phyloP scores from a whole-genome alignment of 2,797 vertebrate genomes.

The Scleropages formosus region DNA sequence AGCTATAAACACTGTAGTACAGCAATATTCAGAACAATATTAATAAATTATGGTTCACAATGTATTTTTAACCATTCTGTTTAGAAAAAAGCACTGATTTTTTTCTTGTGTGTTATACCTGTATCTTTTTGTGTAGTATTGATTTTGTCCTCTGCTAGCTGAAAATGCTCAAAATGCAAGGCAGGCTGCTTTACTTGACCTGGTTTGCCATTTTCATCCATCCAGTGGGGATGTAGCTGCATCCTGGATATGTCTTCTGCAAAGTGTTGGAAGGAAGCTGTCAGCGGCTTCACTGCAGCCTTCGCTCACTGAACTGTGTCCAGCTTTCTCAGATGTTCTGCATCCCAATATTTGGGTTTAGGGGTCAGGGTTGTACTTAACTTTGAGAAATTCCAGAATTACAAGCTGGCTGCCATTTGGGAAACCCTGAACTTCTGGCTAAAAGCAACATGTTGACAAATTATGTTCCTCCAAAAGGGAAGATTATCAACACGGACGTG shows the following conservation, averaged over 20 bases:
- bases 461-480: conserved; percentile 6
- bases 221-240: not conserved
- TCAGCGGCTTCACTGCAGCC: not conserved
- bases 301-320: not conserved
- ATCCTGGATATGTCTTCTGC: not conserved
- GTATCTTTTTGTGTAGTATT: not conserved
- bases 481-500: not conserved
- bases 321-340: conserved; percentile 11
- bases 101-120: not conserved
- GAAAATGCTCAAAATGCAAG: not conserved
- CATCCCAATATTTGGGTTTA: conserved; percentile 12
- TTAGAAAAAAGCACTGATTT: not conserved
- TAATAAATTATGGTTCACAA: not conserved
- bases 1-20: no score
- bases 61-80: not conserved
- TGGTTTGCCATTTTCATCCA: conserved; percentile 22
- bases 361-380: conserved; percentile 18
- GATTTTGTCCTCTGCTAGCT: conserved; percentile 10
- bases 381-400: conserved; percentile 21
- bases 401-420: not conserved
- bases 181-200: conserved; percentile 15
- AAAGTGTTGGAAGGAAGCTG: conserved; percentile 4
- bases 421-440: not conserved
- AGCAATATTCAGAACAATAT: not conserved
- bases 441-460: conserved; percentile 21